A percentile compares a stretch with the other conserved stretches of the same genome.
Conservation (phyloP, 2,888 invertebrate species). For the Trichogramma dendrolimi region DNA sequence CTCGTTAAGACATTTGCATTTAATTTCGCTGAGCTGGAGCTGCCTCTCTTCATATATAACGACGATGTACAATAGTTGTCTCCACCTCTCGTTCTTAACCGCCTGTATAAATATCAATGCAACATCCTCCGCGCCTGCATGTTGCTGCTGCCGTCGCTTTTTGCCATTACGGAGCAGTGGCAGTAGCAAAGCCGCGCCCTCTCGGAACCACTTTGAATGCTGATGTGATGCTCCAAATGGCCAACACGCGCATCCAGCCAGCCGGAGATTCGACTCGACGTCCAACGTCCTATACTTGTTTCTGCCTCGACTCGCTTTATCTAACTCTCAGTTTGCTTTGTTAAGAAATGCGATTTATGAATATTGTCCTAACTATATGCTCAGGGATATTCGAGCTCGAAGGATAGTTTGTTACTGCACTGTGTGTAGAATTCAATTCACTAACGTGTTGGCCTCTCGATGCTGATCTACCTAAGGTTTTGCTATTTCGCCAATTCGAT, state of each 20-base stretch:
- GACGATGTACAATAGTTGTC: background rate
- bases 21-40: constrained; percentile 39
- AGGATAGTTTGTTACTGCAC: too few relatives aligned
- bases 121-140: constrained; percentile 51
- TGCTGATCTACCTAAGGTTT: too few relatives aligned
- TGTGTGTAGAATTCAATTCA: too few relatives aligned
- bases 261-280: background rate
- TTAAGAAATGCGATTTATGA: constrained; percentile 47
- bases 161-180: constrained; percentile 28
- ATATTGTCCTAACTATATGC: constrained; percentile 31
- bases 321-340: constrained; percentile 26
- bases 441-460: too few relatives aligned
- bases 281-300: background rate
- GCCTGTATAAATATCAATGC: constrained; percentile 52
- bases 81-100: constrained; percentile 4
- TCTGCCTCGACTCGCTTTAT: constrained; percentile 17
- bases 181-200: constrained; percentile 30
- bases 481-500: too few relatives aligned
- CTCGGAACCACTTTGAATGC: constrained; percentile 50
- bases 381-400: too few relatives aligned
- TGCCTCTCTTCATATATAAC: too few relatives aligned
- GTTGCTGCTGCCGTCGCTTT: constrained; percentile 47
- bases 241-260: constrained; percentile 7
- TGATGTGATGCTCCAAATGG: constrained; percentile 44
- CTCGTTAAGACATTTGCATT: constrained; percentile 54